phyloP scores from a whole-genome alignment of 2,888 invertebrate species.

The Drosophila phalerata region DNA sequence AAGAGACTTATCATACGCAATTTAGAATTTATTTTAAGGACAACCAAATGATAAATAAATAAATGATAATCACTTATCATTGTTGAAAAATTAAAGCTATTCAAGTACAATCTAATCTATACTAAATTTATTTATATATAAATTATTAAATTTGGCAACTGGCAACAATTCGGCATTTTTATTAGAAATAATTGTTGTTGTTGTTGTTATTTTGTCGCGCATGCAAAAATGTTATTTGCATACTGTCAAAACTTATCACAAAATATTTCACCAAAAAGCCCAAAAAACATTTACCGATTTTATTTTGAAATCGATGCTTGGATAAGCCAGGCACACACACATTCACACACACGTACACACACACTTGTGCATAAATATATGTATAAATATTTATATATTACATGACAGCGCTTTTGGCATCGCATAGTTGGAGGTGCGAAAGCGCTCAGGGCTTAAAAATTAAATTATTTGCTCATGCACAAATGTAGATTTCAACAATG shows the following conservation, averaged over 20 bases:
- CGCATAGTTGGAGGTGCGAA: conserved; percentile 59
- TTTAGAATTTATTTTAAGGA: background rate
- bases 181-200: background rate
- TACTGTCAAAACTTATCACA: conserved; percentile 74
- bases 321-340: conserved; percentile 40
- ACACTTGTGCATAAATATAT: background rate
- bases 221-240: conserved; percentile 62
- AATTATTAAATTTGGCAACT: conserved; percentile 27
- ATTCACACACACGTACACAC: background rate
- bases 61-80: background rate
- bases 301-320: conserved; percentile 64
- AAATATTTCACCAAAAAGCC: conserved; percentile 59
- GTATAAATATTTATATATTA: conserved; percentile 52
- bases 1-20: too few species aligned
- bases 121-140: conserved; percentile 7
- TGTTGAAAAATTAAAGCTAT: background rate
- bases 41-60: background rate
- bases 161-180: conserved; percentile 2
- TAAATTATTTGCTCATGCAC: conserved; percentile 59
- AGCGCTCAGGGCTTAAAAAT: conserved; percentile 67
- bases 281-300: conserved; percentile 64
- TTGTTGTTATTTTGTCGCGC: conserved; percentile 14
- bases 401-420: conserved; percentile 29
- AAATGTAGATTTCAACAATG: conserved; percentile 56
- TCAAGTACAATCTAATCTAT: background rate